phyloP scores from a whole-genome alignment of 2,797 vertebrate species.

The Phoeniculus purpureus region DNA sequence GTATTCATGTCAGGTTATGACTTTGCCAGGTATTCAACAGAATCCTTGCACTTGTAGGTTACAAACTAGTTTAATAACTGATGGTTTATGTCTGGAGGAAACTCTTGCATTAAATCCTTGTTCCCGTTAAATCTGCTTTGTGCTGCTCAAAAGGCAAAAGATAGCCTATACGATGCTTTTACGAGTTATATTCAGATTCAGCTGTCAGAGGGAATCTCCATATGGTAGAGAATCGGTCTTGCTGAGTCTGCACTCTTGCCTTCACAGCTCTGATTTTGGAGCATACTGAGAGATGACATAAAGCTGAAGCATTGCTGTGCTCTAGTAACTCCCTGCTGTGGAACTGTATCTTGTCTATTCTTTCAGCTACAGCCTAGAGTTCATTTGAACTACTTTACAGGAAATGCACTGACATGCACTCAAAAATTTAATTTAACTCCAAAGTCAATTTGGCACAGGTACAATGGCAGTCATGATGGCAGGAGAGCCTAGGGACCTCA shows the following conservation, averaged over 20 bases:
- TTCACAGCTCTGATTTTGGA: slow-evolving; percentile 17
- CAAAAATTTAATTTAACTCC: slow-evolving; percentile 6
- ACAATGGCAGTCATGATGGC: not conserved
- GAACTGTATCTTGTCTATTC: not conserved
- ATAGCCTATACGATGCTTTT: slow-evolving; percentile 18
- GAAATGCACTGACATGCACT: not conserved
- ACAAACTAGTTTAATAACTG: not conserved
- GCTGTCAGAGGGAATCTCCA: slow-evolving; percentile 46
- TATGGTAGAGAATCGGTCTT: slow-evolving; percentile 17
- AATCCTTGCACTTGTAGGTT: slow-evolving; percentile 24
- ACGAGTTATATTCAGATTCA: not conserved
- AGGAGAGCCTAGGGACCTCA: not conserved
- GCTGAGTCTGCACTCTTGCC: slow-evolving; percentile 26
- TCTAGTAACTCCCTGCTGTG: slow-evolving; percentile 3
- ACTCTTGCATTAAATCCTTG: slow-evolving; percentile 39
- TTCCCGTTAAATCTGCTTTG: slow-evolving; percentile 15
- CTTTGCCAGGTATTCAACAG: slow-evolving; percentile 20
- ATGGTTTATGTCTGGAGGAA: not conserved
- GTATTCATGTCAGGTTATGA: not conserved
- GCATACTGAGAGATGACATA: not conserved
- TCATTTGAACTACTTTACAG: not conserved
- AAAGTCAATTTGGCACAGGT: not conserved
- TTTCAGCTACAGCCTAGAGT: slow-evolving; percentile 2
- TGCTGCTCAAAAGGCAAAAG: slow-evolving; percentile 15
- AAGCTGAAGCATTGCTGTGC: slow-evolving; percentile 3